Evolutionary conservation across 2,113 vertebrate species (phyloP).

Genomic region (Myrmecophaga tridactyla): DNA sequence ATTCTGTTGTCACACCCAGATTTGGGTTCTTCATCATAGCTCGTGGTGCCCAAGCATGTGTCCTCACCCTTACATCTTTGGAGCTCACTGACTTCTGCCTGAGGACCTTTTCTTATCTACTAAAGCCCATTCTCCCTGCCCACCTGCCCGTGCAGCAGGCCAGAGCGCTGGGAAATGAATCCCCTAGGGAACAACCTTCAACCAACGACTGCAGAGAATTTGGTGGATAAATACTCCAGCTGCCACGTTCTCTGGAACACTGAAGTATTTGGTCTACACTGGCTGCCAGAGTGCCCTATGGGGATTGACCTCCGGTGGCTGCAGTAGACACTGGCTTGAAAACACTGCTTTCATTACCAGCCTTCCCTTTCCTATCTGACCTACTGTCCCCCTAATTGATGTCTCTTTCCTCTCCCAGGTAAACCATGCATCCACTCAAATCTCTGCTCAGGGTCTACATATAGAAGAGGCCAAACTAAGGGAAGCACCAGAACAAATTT

Average conservation of each 20-base stretch:
- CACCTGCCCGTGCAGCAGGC: not conserved
- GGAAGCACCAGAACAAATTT: not conserved
- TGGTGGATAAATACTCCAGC: not conserved
- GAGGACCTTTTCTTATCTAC: not conserved
- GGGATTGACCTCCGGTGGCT: not conserved
- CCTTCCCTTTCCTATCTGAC: not conserved
- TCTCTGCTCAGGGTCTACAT: not conserved
- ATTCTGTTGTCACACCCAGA: not conserved
- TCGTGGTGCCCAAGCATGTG: not conserved
- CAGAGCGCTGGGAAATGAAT: not conserved
- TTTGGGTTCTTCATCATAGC: not conserved
- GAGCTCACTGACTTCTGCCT: not conserved
- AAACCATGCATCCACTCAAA: not conserved
- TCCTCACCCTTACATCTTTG: not conserved
- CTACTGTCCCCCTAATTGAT: not conserved
- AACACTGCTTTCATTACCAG: fast-evolving
- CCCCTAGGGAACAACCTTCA: not conserved
- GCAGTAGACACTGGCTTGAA: not conserved
- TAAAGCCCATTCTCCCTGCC: not conserved
- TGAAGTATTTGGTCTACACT: not conserved
- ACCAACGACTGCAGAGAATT: not conserved
- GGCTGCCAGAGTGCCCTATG: not conserved
- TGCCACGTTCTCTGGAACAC: not conserved
- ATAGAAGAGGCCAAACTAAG: not conserved
- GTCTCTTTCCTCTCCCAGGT: not conserved